phyloP scores from a whole-genome alignment of 92 coral and sea anemone genomes.

The Epizoanthus ramosus region DNA sequence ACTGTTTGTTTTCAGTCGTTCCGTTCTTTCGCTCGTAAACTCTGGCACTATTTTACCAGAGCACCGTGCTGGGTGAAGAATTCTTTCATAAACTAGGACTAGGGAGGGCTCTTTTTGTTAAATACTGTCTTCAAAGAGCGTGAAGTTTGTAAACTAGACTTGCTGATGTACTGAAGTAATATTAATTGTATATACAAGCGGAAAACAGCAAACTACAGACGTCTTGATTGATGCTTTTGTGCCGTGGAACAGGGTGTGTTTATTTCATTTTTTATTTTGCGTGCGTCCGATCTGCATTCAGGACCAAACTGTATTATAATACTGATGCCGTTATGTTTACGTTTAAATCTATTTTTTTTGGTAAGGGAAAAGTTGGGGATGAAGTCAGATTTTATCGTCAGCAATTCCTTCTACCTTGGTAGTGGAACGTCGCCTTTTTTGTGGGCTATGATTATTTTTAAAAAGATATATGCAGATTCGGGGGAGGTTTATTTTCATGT shows the following conservation, averaged over 20 bases:
- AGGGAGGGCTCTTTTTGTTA: constrained; percentile 6
- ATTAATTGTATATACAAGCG: constrained; percentile 30
- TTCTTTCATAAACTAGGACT: not conserved
- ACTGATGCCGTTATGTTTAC: too few species aligned
- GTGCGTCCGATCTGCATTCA: too few species aligned
- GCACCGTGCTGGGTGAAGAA: not conserved
- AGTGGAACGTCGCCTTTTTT: too few species aligned
- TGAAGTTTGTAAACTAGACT: constrained; percentile 7
- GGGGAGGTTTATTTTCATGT: too few species aligned
- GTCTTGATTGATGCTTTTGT: not conserved
- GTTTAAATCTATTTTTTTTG: too few species aligned
- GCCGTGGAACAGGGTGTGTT: not conserved
- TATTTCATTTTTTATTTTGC: not conserved
- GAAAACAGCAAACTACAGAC: constrained; percentile 9
- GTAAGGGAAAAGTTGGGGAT: too few species aligned
- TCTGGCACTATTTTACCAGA: not conserved
- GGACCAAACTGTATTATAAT: too few species aligned
- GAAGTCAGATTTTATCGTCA: too few species aligned
- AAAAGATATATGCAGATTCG: too few species aligned
- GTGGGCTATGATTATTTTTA: too few species aligned
- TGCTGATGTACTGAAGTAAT: constrained; percentile 20
- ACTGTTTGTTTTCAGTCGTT: constrained; percentile 6
- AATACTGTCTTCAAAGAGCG: not conserved
- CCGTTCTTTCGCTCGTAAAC: constrained; percentile 5
- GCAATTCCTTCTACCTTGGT: too few species aligned